Base-by-base conservation (phyloP, 2,797 vertebrate genomes). In the Sebastes itinus region DNA sequence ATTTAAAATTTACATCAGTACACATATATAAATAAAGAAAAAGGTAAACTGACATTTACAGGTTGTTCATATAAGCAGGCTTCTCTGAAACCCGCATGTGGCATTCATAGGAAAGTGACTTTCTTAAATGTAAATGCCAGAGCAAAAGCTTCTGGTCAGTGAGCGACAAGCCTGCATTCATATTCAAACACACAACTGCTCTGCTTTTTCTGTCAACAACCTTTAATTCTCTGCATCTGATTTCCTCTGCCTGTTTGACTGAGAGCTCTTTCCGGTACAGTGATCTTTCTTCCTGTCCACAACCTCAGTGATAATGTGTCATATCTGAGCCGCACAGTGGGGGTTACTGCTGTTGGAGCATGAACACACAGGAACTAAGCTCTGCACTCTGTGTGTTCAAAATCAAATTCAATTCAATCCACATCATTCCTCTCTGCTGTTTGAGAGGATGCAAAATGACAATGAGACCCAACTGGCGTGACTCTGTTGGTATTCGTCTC, bases 321-420 rank as follows among this genome's bases (percentile, higher is more conserved):
- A 65, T 27, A 67, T 88, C 72, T 74, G 74, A 82, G 78, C 58
- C 2, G n/a, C 80, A 49, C 77, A 42, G 75, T 25, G 32, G 80
- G 84, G 80, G 72, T 78, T 70, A 66, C 64, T 64, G 74, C 65
- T 77, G 35, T 66, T 55, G 60, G 62, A 67, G 74, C 79, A 60
- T 69, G 83, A 85, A 75, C 75, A 28, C 72, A 58, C 72, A 35
- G 62, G 60, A 75, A 60, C 76, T 61, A 30, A 54, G 35, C 72
- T 83, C 72, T 90, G 77, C 30, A 23, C 62, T 78, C 75, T 38
- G 72, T 83, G 56, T 82, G 85, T 64, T 72, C 72, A 61, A 82
- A 92, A 90, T 93, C 88, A 79, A 78, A 84, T 78, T 86, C 81
- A 32, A 83, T 94, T 90, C 80, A 88, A 77, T 68, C 63, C 27